phyloP scores from a whole-genome alignment of 2,113 vertebrate genomes.

The Antechinus stuartii region DNA sequence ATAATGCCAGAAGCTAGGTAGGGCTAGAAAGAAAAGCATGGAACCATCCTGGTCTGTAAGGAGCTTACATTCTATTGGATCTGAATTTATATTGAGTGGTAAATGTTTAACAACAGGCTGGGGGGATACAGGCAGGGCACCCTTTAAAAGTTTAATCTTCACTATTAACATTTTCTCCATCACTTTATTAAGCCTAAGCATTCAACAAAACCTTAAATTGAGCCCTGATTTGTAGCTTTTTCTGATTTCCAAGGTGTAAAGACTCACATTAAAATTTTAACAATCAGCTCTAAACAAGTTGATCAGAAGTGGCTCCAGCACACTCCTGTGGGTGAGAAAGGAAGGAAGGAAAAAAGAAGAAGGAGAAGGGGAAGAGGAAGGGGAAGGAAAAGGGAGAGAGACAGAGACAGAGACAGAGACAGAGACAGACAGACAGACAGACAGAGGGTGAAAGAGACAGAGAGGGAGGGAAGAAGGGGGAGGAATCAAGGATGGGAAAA shows the following conservation, averaged over 20 bases:
- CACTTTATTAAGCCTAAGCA: background rate
- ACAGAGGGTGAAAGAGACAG: too few relatives aligned
- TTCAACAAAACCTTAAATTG: background rate
- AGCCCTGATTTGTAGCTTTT: background rate
- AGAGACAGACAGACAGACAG: too few relatives aligned
- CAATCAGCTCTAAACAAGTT: background rate
- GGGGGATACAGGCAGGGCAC: background rate
- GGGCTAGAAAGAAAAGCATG: background rate
- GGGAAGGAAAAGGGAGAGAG: too few relatives aligned
- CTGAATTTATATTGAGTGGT: background rate
- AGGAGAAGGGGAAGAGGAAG: rapidly evolving
- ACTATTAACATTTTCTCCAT: background rate
- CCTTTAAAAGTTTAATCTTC: background rate
- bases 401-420: too few relatives aligned
- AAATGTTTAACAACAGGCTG: background rate
- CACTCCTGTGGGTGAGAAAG: too few relatives aligned
- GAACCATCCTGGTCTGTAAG: background rate
- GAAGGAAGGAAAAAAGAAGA: too few relatives aligned
- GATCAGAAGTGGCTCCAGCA: background rate
- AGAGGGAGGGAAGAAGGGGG: too few relatives aligned
- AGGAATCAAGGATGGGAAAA: too few relatives aligned
- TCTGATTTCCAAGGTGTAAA: background rate
- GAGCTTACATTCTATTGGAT: background rate
- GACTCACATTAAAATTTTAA: background rate
- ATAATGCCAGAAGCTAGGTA: background rate